A percentile compares a stretch with the other conserved stretches of the same genome.
Evolutionary conservation across 92 coral and sea anemone species (phyloP).

Genomic region (Epizoanthus ramosus): DNA sequence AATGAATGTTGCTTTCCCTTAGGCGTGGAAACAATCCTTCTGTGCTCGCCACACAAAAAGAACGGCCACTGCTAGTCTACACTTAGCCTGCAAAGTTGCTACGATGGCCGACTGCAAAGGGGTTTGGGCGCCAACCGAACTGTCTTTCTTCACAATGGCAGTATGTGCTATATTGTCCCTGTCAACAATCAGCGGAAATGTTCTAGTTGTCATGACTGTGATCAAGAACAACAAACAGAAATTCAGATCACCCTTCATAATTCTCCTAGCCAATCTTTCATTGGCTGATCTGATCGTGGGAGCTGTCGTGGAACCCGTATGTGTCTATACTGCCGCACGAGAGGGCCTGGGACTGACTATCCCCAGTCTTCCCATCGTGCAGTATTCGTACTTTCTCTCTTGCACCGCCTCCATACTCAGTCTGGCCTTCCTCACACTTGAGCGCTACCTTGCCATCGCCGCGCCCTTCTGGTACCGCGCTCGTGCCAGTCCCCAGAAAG

Average conservation of each 20-base stretch:
- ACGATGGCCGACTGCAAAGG: constrained; percentile 20
- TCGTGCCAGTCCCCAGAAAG: constrained; percentile 4
- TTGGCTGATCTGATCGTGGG: constrained; percentile 31
- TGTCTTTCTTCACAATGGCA: constrained; percentile 31
- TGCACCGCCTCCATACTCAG: constrained; percentile 38
- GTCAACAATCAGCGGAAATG: constrained; percentile 26
- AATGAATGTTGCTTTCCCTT: too few relatives aligned
- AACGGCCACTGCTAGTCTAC: not conserved
- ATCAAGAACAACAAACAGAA: constrained; percentile 11
- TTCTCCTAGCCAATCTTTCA: constrained; percentile 23
- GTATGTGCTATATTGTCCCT: constrained; percentile 23
- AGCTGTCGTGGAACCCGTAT: constrained; percentile 25
- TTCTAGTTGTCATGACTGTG: constrained; percentile 16
- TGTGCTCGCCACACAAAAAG: not conserved
- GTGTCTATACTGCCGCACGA: constrained; percentile 33
- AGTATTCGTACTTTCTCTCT: constrained; percentile 29
- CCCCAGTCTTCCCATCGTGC: constrained; percentile 17
- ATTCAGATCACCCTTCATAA: constrained; percentile 30
- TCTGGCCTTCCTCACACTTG: constrained; percentile 18
- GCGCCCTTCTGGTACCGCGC: constrained; percentile 35
- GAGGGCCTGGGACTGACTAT: constrained; percentile 18
- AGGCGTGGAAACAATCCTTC: not conserved
- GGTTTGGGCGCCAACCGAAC: constrained; percentile 22
- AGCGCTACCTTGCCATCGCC: constrained; percentile 36
- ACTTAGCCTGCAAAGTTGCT: not conserved